These are phyloP conservation scores for Leptinotarsa undecemlineata DNA, from an alignment of 1,140 invertebrate genomes.

Conservation along the genomic window DNA sequence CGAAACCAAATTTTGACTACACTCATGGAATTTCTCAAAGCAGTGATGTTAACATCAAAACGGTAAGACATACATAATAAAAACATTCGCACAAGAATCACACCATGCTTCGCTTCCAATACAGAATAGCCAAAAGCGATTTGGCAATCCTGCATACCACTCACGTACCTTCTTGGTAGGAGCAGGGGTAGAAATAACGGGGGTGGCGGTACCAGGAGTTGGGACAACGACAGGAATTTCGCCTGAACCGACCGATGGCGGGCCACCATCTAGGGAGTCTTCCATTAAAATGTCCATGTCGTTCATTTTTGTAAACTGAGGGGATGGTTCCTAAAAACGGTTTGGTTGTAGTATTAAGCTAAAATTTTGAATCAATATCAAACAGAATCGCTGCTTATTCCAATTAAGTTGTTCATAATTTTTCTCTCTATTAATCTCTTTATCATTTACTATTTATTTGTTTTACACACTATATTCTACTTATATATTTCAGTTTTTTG, in stretches of 20 bases:
- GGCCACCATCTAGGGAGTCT: conserved; percentile 73
- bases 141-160: background rate
- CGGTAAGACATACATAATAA: conserved; percentile 7
- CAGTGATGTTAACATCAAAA: background rate
- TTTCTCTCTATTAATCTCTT: too few relatives aligned
- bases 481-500: too few relatives aligned
- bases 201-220: conserved; percentile 36
- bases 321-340: conserved; percentile 58
- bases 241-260: conserved; percentile 72
- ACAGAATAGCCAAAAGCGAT: conserved; percentile 4
- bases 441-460: too few relatives aligned
- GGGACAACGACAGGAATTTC: conserved; percentile 59
- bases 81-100: background rate
- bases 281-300: conserved; percentile 67
- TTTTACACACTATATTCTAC: too few relatives aligned
- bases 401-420: too few relatives aligned
- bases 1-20: conserved; percentile 25
- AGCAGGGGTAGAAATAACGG: conserved; percentile 40
- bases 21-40: conserved; percentile 35
- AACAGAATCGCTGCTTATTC: too few relatives aligned
- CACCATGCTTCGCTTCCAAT: conserved; percentile 18
- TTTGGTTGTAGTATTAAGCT: background rate
- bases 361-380: background rate
- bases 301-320: conserved; percentile 61
- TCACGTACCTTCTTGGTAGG: conserved; percentile 55